Conservation (phyloP, 2,888 invertebrate species). For the Rhagium mordax region DNA sequence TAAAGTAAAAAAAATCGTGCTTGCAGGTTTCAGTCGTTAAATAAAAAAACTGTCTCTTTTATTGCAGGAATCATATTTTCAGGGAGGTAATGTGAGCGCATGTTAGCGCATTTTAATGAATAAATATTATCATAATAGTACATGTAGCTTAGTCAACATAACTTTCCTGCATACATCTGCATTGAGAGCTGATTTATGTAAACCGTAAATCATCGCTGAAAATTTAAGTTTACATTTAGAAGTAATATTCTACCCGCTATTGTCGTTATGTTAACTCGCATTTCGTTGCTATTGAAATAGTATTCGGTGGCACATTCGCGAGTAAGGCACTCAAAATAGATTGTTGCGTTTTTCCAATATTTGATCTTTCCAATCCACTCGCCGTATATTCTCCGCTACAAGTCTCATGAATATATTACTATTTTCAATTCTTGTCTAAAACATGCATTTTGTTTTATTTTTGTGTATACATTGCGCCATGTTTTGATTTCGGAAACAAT, state of each 20-base stretch:
- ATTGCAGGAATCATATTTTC: too few species aligned
- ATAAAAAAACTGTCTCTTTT: too few species aligned
- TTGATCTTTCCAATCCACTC: constrained; percentile 51
- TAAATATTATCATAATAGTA: background rate
- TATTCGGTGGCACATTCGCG: constrained; percentile 28
- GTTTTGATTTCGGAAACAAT: background rate
- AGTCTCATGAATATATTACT: background rate
- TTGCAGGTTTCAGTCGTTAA: too few species aligned
- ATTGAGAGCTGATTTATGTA: background rate
- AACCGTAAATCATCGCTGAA: background rate
- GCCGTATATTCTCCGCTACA: background rate
- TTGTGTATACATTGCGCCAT: background rate
- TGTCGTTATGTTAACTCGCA: background rate
- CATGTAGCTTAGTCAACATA: too few species aligned
- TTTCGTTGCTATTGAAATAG: background rate
- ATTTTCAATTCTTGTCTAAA: background rate
- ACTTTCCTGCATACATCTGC: background rate
- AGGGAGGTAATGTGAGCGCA: too few species aligned
- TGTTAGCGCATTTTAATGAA: background rate
- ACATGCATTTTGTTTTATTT: background rate
- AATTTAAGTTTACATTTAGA: background rate
- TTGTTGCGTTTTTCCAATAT: constrained; percentile 54
- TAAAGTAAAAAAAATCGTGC: too few species aligned
- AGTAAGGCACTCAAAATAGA: constrained; percentile 49
- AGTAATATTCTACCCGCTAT: background rate